Evolutionary conservation across 2,797 vertebrate species (phyloP).

Genomic region (Acrossocheilus wenchowensis): DNA sequence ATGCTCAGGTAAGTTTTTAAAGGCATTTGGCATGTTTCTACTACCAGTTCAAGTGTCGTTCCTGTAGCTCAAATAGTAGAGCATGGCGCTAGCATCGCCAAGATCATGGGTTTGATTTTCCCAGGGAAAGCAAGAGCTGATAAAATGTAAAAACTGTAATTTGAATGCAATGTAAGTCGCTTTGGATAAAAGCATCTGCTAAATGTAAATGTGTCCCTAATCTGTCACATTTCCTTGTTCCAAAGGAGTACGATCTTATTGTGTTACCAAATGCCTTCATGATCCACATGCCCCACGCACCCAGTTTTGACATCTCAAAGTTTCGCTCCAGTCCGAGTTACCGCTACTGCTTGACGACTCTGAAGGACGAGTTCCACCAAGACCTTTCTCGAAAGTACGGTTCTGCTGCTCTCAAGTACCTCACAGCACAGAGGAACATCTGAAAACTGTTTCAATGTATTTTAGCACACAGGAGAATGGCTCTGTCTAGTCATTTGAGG

Average conservation of each 20-base stretch:
- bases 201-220: background rate
- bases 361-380: slow-evolving; percentile 97
- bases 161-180: too few species aligned
- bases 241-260: slow-evolving; percentile 90
- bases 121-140: too few species aligned
- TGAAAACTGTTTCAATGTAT: slow-evolving; percentile 56
- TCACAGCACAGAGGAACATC: slow-evolving; percentile 88
- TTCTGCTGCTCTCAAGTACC: slow-evolving; percentile 94
- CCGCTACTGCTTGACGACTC: slow-evolving; percentile 86
- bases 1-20: slow-evolving; percentile 84
- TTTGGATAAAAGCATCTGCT: too few species aligned
- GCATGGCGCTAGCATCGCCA: too few species aligned
- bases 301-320: slow-evolving; percentile 96
- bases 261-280: slow-evolving; percentile 95
- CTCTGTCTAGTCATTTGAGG: slow-evolving; percentile 31
- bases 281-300: slow-evolving; percentile 96
- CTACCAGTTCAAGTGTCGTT: background rate
- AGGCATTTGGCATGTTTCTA: background rate
- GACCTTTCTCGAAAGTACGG: slow-evolving; percentile 93
- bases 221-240: slow-evolving; percentile 5
- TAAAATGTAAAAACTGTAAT: too few species aligned
- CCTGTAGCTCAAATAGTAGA: too few species aligned
- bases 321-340: slow-evolving; percentile 90
- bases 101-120: too few species aligned
- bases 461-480: slow-evolving; percentile 36